phyloP scores from a whole-genome alignment of 1,140 invertebrate genomes.

The Habropoda laboriosa region DNA sequence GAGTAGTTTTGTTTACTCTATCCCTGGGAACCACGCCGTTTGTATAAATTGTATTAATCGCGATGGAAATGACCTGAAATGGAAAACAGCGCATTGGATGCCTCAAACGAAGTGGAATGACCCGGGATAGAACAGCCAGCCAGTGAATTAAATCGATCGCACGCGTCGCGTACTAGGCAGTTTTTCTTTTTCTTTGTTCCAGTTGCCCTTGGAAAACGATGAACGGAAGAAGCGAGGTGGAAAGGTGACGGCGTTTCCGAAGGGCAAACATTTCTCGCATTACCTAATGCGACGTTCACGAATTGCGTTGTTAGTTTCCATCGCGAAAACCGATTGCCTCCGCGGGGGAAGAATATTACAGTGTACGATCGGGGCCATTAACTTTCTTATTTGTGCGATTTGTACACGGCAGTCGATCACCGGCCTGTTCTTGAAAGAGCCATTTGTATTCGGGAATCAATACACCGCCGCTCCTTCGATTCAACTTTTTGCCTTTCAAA shows the following conservation, averaged over 20 bases:
- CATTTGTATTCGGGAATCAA: conserved; percentile 39
- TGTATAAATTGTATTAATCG: conserved; percentile 15
- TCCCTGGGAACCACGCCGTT: too few relatives aligned
- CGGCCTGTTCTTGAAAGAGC: conserved; percentile 32
- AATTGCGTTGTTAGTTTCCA: conserved; percentile 20
- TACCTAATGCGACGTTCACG: conserved; percentile 4
- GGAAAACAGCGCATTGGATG: neutral
- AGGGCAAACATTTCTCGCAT: neutral
- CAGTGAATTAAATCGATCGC: conserved; percentile 25
- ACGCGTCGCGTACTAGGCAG: too few relatives aligned
- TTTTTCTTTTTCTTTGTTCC: neutral
- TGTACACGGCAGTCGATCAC: conserved; percentile 29
- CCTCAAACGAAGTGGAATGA: neutral
- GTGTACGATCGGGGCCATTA: conserved; percentile 21
- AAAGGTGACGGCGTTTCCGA: neutral
- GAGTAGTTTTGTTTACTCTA: too few relatives aligned
- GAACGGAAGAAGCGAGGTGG: neutral
- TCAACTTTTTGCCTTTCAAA: conserved; percentile 17
- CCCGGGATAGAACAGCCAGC: too few relatives aligned
- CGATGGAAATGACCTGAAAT: neutral
- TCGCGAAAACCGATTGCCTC: conserved; percentile 20
- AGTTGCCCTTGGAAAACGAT: neutral
- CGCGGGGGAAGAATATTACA: conserved; percentile 25
- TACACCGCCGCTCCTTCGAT: neutral
- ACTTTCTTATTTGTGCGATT: conserved; percentile 45